Percentiles rank a stretch among this genome's conserved stretches.
These are phyloP conservation scores for Lates japonicus DNA, from an alignment of 2,797 vertebrate genomes.

Conservation along the genomic window DNA sequence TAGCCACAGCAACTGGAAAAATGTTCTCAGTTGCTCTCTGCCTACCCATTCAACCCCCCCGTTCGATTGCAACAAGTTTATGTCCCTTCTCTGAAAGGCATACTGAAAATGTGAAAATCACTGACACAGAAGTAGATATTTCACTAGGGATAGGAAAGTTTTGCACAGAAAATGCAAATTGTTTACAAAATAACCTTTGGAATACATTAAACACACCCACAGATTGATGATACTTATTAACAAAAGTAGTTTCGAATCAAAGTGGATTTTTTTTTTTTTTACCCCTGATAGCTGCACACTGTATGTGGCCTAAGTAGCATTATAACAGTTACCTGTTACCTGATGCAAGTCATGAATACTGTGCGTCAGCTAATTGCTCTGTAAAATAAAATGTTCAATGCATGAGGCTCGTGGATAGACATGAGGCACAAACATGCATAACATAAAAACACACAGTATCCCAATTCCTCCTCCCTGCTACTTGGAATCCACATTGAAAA, in stretches of 20 bases:
- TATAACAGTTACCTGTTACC: slow-evolving; percentile 18
- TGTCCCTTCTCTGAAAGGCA: slow-evolving; percentile 37
- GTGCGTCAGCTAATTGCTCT: slow-evolving; percentile 44
- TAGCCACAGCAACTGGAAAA: slow-evolving; percentile 17
- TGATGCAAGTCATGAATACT: neutral
- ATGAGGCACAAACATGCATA: neutral
- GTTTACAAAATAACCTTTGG: slow-evolving; percentile 21
- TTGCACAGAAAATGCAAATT: slow-evolving; percentile 32
- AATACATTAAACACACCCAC: slow-evolving; percentile 40
- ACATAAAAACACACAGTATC: slow-evolving; percentile 34
- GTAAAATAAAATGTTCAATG: slow-evolving; percentile 7
- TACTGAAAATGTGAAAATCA: slow-evolving; percentile 34
- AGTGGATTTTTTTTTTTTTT: neutral
- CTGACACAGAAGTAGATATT: slow-evolving; percentile 26
- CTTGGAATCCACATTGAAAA: slow-evolving; percentile 76
- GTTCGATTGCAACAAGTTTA: slow-evolving; percentile 48
- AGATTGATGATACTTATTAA: slow-evolving; percentile 48
- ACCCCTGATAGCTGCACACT: neutral
- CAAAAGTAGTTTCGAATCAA: neutral
- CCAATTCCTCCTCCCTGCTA: slow-evolving; percentile 36
- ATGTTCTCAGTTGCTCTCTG: slow-evolving; percentile 11
- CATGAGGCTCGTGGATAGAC: neutral
- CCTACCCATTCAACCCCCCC: slow-evolving; percentile 36
- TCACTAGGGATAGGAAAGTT: slow-evolving; percentile 11
- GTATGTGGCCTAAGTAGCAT: neutral